Percentiles rank a stretch among this genome's conserved stretches.
These are phyloP conservation scores for Tetramorium simillimum DNA, from an alignment of 1,140 invertebrate genomes.

Conservation along the genomic window DNA sequence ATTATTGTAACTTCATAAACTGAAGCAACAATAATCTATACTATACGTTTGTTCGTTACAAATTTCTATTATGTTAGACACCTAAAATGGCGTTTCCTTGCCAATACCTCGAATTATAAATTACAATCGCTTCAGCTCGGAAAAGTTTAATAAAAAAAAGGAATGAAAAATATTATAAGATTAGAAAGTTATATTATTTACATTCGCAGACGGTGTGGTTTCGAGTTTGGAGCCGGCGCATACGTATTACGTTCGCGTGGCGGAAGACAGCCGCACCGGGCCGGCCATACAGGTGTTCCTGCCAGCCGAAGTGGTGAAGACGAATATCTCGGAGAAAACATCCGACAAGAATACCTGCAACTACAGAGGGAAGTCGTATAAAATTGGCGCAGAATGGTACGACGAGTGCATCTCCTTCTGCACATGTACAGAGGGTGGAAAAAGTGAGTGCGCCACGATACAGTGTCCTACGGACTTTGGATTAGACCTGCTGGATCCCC, in stretches of 20 bases:
- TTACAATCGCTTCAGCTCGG: not conserved
- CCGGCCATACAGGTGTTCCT: conserved; percentile 79
- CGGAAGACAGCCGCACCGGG: conserved; percentile 76
- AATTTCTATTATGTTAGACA: too few relatives aligned
- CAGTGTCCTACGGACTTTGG: conserved; percentile 94
- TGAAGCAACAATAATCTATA: too few relatives aligned
- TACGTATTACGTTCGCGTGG: conserved; percentile 81
- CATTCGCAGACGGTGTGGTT: conserved; percentile 79
- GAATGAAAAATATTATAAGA: too few relatives aligned
- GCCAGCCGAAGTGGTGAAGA: conserved; percentile 81
- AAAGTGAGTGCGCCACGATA: conserved; percentile 90
- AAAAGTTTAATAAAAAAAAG: not conserved
- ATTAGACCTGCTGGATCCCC: conserved; percentile 92
- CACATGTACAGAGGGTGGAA: conserved; percentile 86
- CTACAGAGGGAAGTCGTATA: conserved; percentile 87
- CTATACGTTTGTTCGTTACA: too few relatives aligned
- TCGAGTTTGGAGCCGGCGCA: conserved; percentile 81
- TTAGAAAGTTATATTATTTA: not conserved
- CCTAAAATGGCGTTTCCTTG: not conserved
- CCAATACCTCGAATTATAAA: not conserved
- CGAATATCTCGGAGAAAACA: conserved; percentile 80
- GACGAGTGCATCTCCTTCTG: conserved; percentile 92
- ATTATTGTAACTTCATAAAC: too few relatives aligned
- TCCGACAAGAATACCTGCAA: conserved; percentile 83
- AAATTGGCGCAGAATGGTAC: conserved; percentile 87